Percentiles rank a stretch among this genome's conserved stretches.
These are phyloP conservation scores for Meloidogyne exigua DNA, from an alignment of 1,140 invertebrate genomes.

Conservation along the genomic window DNA sequence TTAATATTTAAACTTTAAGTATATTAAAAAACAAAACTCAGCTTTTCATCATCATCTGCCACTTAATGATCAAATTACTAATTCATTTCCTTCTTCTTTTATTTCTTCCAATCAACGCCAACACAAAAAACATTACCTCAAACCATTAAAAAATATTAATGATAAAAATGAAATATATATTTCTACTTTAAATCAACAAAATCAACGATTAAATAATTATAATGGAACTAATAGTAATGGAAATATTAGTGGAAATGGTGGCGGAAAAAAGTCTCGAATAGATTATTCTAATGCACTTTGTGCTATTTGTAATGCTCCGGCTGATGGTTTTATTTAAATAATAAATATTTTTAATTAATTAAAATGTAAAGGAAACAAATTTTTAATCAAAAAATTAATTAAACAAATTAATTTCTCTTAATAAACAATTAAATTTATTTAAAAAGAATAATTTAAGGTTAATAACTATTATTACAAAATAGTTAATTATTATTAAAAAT, in stretches of 20 bases:
- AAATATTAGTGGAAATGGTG: too few species aligned
- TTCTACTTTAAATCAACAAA: neutral
- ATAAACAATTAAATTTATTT: too few species aligned
- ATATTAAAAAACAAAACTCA: neutral
- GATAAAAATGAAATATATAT: neutral
- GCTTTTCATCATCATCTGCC: neutral
- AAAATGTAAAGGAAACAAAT: too few species aligned
- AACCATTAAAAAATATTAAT: neutral
- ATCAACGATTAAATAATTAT: neutral
- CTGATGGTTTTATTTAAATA: too few species aligned
- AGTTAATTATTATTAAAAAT: neutral
- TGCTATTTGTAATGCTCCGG: constrained; percentile 21
- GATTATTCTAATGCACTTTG: constrained; percentile 21
- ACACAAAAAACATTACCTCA: neutral
- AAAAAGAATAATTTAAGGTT: too few species aligned
- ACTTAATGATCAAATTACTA: neutral
- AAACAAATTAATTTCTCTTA: too few species aligned
- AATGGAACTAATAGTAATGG: neutral
- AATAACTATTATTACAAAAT: too few species aligned
- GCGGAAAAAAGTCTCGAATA: constrained; percentile 16
- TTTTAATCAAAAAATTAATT: neutral
- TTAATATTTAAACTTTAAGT: neutral
- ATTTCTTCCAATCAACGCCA: neutral
- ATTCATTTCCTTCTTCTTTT: neutral
- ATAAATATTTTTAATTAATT: too few species aligned